These are phyloP conservation scores for Parnassius mnemosyne DNA, from an alignment of 2,888 invertebrate species.

Conservation along the genomic window DNA sequence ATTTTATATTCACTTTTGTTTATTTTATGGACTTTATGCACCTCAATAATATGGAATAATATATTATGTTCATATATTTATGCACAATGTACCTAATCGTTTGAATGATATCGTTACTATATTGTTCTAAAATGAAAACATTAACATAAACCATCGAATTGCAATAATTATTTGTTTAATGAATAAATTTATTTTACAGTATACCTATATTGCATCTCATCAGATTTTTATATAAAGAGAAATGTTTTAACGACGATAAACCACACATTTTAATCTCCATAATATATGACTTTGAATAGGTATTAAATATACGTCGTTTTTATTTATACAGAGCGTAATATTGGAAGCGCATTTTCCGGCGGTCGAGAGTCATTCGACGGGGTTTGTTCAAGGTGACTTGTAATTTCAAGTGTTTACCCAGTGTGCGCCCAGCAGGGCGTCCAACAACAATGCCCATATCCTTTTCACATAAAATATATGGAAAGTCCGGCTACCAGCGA, in stretches of 20 bases:
- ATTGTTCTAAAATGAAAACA: too few species aligned
- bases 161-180: too few species aligned
- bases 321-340: conserved; percentile 67
- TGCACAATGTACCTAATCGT: too few species aligned
- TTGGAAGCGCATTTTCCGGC: conserved; percentile 74
- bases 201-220: too few species aligned
- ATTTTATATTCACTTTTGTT: conserved; percentile 44
- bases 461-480: conserved; percentile 81
- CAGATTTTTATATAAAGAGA: too few species aligned
- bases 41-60: not conserved
- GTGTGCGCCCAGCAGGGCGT: conserved; percentile 67
- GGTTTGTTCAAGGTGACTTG: conserved; percentile 62
- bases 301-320: conserved; percentile 40
- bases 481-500: conserved; percentile 70
- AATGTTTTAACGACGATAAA: too few species aligned
- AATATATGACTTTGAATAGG: conserved; percentile 11
- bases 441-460: conserved; percentile 77
- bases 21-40: conserved; percentile 45
- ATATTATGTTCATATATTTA: too few species aligned
- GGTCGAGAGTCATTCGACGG: conserved; percentile 34
- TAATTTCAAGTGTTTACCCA: conserved; percentile 79
- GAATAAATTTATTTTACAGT: too few species aligned
- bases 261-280: not conserved
- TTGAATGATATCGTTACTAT: too few species aligned
- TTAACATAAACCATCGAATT: too few species aligned